Percentiles rank a stretch among this genome's conserved stretches.
Evolutionary conservation across 2,113 vertebrate genomes (phyloP).

Genomic region (Anoura caudifer): DNA sequence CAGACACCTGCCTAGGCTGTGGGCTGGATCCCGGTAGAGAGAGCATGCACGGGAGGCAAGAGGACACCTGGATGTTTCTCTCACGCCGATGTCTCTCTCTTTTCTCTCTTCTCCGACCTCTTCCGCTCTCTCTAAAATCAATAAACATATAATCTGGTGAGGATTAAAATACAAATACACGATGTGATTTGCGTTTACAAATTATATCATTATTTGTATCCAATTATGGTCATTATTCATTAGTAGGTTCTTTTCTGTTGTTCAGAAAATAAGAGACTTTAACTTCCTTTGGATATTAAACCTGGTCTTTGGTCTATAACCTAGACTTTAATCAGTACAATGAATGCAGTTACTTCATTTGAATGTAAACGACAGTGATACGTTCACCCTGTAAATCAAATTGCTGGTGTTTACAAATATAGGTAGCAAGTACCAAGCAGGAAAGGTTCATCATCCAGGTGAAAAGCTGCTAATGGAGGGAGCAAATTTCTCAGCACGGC

Average conservation of each 20-base stretch:
- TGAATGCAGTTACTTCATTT: neutral
- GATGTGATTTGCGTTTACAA: neutral
- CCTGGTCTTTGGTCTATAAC: neutral
- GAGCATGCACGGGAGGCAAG: too few species aligned
- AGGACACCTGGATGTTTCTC: too few species aligned
- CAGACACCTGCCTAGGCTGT: too few species aligned
- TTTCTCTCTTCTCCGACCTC: too few species aligned
- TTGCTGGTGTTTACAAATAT: neutral
- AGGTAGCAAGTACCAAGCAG: neutral
- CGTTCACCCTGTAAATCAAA: neutral
- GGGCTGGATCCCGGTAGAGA: too few species aligned
- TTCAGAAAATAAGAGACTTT: neutral
- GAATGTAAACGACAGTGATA: neutral
- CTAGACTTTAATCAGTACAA: neutral
- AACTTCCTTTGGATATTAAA: neutral
- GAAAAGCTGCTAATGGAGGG: neutral
- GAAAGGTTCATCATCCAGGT: neutral
- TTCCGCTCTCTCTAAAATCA: too few species aligned
- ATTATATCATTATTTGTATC: too few species aligned
- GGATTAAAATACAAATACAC: neutral
- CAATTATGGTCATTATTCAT: neutral
- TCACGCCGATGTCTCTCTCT: too few species aligned
- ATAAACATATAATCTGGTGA: too few species aligned
- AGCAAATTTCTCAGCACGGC: neutral
- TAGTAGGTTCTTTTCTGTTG: neutral